These are phyloP conservation scores for Pterostichus niger DNA, from an alignment of 2,888 invertebrate genomes.

Conservation along the genomic window DNA sequence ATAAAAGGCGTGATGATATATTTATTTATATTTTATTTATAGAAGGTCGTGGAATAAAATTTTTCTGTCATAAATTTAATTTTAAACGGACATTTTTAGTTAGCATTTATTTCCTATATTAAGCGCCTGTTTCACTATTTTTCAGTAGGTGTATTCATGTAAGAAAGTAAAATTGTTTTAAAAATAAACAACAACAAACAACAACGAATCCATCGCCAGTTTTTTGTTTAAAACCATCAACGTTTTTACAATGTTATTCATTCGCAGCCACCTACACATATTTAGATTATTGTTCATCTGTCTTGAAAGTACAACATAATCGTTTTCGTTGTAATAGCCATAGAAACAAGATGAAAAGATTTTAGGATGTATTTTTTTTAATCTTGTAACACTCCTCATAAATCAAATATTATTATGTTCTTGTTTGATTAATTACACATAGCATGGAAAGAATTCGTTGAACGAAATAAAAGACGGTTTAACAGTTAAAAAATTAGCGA, in stretches of 20 bases:
- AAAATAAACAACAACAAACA: too few species aligned
- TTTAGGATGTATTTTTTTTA: background rate
- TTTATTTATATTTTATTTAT: too few species aligned
- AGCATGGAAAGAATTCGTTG: background rate
- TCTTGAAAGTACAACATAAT: background rate
- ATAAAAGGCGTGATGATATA: too few species aligned
- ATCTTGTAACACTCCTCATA: background rate
- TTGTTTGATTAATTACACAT: background rate
- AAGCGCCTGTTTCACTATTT: too few species aligned
- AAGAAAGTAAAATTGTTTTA: too few species aligned
- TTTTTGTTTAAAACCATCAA: background rate
- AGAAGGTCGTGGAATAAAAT: too few species aligned
- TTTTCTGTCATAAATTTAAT: too few species aligned
- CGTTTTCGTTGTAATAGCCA: background rate
- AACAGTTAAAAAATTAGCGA: constrained; percentile 10
- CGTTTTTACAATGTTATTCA: background rate
- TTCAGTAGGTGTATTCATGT: too few species aligned
- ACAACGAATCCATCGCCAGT: too few species aligned
- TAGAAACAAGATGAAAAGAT: background rate
- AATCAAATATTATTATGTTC: constrained; percentile 10
- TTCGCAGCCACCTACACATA: background rate
- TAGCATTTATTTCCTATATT: too few species aligned
- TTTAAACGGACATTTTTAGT: too few species aligned
- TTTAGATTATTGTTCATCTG: too few species aligned
- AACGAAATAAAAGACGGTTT: background rate